Conservation (phyloP, 2,113 vertebrate genomes). For the Salminus brasiliensis region DNA sequence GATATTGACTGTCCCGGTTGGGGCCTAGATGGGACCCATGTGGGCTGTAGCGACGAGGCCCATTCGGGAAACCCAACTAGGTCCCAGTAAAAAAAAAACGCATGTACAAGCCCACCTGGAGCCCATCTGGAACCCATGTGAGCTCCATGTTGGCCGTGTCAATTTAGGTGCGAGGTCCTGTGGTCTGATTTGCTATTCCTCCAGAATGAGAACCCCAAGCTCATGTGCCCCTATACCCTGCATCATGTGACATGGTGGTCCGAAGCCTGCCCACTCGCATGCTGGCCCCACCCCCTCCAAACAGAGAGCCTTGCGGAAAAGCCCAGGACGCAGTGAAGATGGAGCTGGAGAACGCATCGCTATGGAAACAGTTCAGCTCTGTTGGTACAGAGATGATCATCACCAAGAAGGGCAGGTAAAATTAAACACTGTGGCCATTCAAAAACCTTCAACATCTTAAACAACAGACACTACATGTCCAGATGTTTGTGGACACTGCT, state of each 20-base stretch:
- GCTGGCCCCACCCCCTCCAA: slow-evolving; percentile 59
- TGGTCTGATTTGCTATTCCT: not conserved
- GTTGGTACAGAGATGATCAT: slow-evolving; percentile 93
- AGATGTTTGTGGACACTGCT: no score
- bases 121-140: no score
- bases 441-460: no score
- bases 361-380: slow-evolving; percentile 89
- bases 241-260: slow-evolving; percentile 73
- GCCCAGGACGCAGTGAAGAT: slow-evolving; percentile 77
- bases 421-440: not conserved
- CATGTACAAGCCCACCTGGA: no score
- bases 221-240: slow-evolving; percentile 75
- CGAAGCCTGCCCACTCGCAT: slow-evolving; percentile 67
- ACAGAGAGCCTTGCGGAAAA: slow-evolving; percentile 62
- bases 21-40: no score
- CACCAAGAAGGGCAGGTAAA: slow-evolving; percentile 91
- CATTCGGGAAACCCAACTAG: no score
- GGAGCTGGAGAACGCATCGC: slow-evolving; percentile 84
- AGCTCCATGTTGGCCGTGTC: no score
- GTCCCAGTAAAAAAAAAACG: no score
- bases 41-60: no score
- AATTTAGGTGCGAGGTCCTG: no score
- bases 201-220: slow-evolving; percentile 77
- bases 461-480: no score
- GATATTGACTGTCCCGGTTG: no score